Evolutionary conservation across 64 coral and sea anemone genomes (phyloP).

Genomic region (Porites lutea): DNA sequence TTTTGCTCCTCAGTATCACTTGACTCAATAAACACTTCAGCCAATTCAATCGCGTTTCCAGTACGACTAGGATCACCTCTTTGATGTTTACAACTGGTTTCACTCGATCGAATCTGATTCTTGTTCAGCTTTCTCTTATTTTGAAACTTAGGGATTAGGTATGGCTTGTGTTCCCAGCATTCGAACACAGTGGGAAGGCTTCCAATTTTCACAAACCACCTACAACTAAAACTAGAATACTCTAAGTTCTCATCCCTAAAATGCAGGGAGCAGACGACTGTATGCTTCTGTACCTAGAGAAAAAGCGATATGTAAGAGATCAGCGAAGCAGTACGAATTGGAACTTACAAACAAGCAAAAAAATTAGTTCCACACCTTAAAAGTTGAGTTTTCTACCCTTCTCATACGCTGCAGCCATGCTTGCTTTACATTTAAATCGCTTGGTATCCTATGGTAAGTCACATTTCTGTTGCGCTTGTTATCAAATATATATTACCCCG

Average conservation of each 20-base stretch:
- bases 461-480: constrained; percentile 6
- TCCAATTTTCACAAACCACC: background rate
- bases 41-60: background rate
- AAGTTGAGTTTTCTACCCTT: constrained; percentile 50
- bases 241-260: constrained; percentile 13
- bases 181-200: constrained; percentile 5
- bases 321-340: background rate
- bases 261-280: constrained; percentile 29
- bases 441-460: constrained; percentile 36
- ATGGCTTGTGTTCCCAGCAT: constrained; percentile 36
- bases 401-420: constrained; percentile 30
- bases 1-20: background rate
- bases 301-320: background rate
- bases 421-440: background rate
- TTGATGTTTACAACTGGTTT: background rate
- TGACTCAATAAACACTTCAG: background rate
- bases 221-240: background rate
- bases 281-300: constrained; percentile 27
- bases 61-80: background rate
- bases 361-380: constrained; percentile 22
- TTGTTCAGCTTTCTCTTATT: constrained; percentile 32
- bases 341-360: background rate
- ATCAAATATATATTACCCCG: constrained; percentile 21
- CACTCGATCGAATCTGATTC: background rate
- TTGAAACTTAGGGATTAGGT: background rate